Conservation (phyloP, 2,797 vertebrate genomes). For the Momotus momota region DNA sequence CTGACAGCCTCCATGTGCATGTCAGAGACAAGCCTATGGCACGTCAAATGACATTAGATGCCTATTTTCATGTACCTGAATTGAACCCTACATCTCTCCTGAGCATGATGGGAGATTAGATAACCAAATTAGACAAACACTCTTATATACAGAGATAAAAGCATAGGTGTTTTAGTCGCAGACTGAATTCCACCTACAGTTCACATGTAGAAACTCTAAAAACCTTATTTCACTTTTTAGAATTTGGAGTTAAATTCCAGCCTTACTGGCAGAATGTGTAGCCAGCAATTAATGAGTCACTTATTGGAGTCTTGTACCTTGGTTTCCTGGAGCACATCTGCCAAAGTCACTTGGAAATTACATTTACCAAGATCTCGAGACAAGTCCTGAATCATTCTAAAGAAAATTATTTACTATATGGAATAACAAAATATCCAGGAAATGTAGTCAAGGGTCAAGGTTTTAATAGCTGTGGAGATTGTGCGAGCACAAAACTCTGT, state of each 20-base stretch:
- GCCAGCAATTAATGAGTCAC: neutral
- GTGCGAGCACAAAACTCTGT: neutral
- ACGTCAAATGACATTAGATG: neutral
- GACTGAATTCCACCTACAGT: neutral
- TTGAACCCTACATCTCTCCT: neutral
- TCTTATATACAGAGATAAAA: neutral
- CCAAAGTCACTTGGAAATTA: neutral
- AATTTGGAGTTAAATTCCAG: neutral
- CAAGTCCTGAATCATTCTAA: neutral
- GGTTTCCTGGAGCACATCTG: neutral
- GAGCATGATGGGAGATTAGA: neutral
- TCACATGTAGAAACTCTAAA: neutral
- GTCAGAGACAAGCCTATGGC: neutral
- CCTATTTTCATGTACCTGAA: neutral
- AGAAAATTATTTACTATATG: neutral
- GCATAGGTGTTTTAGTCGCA: neutral
- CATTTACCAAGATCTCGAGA: neutral
- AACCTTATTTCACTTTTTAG: neutral
- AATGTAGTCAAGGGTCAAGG: neutral
- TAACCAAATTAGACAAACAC: neutral
- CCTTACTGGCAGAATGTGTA: neutral
- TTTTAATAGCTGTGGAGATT: neutral
- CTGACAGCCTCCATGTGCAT: neutral
- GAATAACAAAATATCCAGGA: neutral
- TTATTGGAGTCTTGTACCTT: neutral